Evolutionary conservation across 2,113 vertebrate genomes (phyloP), one percentile per base, ranked within the genome.

Genomic region (Neotragus moschatus): DNA sequence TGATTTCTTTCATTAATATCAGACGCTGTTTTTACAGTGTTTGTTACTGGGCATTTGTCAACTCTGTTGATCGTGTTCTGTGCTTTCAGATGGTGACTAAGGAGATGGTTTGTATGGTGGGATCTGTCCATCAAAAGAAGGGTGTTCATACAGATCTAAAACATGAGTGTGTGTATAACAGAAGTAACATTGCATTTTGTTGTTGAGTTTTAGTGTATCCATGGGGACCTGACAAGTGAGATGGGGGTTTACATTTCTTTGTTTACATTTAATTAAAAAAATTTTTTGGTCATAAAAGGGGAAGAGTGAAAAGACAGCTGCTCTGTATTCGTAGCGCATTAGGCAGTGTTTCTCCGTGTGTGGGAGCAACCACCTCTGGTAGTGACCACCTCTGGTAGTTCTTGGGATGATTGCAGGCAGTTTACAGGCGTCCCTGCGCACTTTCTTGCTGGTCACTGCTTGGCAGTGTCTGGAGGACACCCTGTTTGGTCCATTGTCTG

Each of bases 1-100:
- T 82, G 63, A 93, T 84, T 91, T 92, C 70, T 80, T 93, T 97
- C 53, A 63, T 91, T 96, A 94, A 95, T 86, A 93, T 82, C 91
- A 94, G 58, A 75, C 16, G 12, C 39, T 96, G 51, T 91, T 93
- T 94, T 94, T 92, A 79, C 0, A 2, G 36, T 86, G 30, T 91
- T 91, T 91, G 60, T 97, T 90, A 45, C 39, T 60, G 51, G 88
- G 13, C 8, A 0, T 86, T 85, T 73, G 51, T 96, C 77, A 88
- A 2, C 70, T 82, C 66, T 77, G 49, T 90, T 90, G 81, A 45
- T 85, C 66, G 23, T 75, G 33, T 73, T 90, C 70, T 82, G n/a
- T 94, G 60, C 88, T 88, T 88, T 51, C 6, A 90, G 73, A 79
- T 4, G 1, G 86, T 95, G 88, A 86, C 85, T 94, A 33, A 91